These are phyloP conservation scores for Venustaconcha ellipsiformis DNA, from an alignment of 1,140 invertebrate species.

Conservation along the genomic window DNA sequence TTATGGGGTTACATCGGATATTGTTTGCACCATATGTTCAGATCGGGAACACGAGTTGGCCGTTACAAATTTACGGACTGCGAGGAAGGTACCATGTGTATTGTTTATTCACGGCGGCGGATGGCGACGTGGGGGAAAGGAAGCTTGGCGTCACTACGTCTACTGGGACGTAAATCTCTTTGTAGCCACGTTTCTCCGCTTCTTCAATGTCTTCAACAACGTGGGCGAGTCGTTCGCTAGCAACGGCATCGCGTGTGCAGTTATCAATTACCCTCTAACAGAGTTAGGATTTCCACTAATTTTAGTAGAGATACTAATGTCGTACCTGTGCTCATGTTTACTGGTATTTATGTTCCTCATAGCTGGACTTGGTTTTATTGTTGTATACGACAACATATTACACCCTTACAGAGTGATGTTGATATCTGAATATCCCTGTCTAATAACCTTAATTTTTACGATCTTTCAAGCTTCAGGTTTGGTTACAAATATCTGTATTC, in stretches of 20 bases:
- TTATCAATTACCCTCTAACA: slow-evolving; percentile 32
- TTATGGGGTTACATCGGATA: too few relatives aligned
- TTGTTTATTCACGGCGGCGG: slow-evolving; percentile 41
- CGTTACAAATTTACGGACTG: too few relatives aligned
- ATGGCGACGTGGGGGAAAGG: slow-evolving; percentile 32
- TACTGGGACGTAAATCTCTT: slow-evolving; percentile 35
- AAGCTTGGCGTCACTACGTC: slow-evolving; percentile 34
- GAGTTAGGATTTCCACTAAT: slow-evolving; percentile 7
- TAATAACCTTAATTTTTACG: too few relatives aligned
- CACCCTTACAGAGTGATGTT: too few relatives aligned
- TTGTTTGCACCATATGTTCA: too few relatives aligned
- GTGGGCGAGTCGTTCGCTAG: slow-evolving; percentile 21
- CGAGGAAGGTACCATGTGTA: slow-evolving; percentile 19
- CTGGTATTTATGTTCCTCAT: too few relatives aligned
- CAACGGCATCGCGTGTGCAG: slow-evolving; percentile 27
- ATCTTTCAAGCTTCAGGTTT: too few relatives aligned
- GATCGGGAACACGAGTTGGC: too few relatives aligned
- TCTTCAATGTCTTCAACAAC: slow-evolving; percentile 21
- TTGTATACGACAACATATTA: too few relatives aligned
- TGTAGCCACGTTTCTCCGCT: slow-evolving; percentile 16
- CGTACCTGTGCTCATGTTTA: slow-evolving; percentile 11
- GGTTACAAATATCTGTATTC: too few relatives aligned
- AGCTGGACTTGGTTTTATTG: too few relatives aligned
- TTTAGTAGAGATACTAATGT: slow-evolving; percentile 18
- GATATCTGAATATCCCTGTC: too few relatives aligned